Evolutionary conservation across 2,888 invertebrate genomes (phyloP), one percentile per base, ranked within the genome.

Genomic region (Dasypogon diadema): DNA sequence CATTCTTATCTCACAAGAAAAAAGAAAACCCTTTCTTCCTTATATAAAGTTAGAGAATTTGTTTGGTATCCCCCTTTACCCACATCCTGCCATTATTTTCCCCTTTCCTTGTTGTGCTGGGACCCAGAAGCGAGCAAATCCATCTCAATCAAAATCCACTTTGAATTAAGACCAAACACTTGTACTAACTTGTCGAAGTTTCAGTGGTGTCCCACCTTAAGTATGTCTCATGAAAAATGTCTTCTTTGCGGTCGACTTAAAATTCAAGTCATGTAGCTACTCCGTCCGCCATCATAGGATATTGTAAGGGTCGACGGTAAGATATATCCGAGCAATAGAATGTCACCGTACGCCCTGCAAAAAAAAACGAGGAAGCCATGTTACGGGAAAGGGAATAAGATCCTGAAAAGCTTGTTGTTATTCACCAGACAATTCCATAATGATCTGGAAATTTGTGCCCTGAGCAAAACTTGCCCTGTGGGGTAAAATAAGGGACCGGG

Each of bases 101-200:
- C 14, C 30, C 21, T 21, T 24, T 56, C 26, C 18, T 24, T 30
- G 12, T 56, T 56, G 24, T 14, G 56, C 12, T 14, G n/a, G n/a
- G 26, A 26, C 30, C 30, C 26, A 26, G 24, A n/a, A 37, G 18
- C 73, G 12, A 37, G 18, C 73, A 73, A 73, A 73, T 73, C 73
- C 56, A 73, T 75, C 75, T 77, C 77, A 77, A 77, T 77, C 77
- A 77, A 77, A 77, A 77, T 77, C 77, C 77, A 77, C 77, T 77
- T 77, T 77, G 77, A 77, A 75, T 77, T 77, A 77, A 75, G 72
- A 74, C 77, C 75, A 77, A 77, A 77, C 75, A 74, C 73, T 77
- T 77, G 73, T 75, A 75, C 68, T 26, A 75, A 77, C 75, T 77
- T 74, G 75, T 68, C 74, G 65, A 73, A 70, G 30, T 51, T 54